Base-by-base conservation (phyloP, 2,113 vertebrate species). In the Zootoca vivipara region DNA sequence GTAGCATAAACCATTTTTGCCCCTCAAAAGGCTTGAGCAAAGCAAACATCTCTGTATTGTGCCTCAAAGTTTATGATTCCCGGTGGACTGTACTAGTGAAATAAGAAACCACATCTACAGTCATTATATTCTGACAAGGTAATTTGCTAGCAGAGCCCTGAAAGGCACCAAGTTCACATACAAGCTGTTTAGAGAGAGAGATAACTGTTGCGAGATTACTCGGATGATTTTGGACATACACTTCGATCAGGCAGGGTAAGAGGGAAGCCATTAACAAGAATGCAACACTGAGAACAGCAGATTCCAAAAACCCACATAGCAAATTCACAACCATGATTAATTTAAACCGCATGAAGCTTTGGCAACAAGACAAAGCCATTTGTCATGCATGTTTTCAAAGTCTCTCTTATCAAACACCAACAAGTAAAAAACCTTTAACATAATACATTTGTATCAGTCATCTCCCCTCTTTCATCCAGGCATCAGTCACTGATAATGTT, bases 71-170 rank as follows among this genome's bases (percentile, higher is more conserved):
- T 69, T 83, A 83, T 88, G 62, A 65, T 69, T 52, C 72, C 87
- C 42, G 83, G 30, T 46, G 62, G 85, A 86, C 74, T 33, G 74
- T 13, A 86, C 74, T 86, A 78, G 73, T 67, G 80, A 88, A 88
- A 88, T 80, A 83, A 83, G 87, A 83, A 78, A 30, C 72, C 87
- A 83, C 80, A 88, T 88, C 62, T 88, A 83, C 58, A 35, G 81
- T 83, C 87, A 83, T 77, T 88, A 88, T 88, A 77, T 78, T 88
- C 81, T 83, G 80, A 67, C 80, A 88, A 88, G 62, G 73, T 83
- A 78, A 86, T 86, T 86, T 86, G 73, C 85, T 86, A 86, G 62
- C 40, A 65, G 28, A 83, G 80, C 33, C 80, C 20, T 52, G 28
- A 85, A 91, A 12, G 2, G 87, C 70, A 86, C 2, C 78, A 86